Evolutionary conservation across 1,140 invertebrate species (phyloP), one percentile per base, ranked within the genome.

Genomic region (Acyrthosiphon pisum): DNA sequence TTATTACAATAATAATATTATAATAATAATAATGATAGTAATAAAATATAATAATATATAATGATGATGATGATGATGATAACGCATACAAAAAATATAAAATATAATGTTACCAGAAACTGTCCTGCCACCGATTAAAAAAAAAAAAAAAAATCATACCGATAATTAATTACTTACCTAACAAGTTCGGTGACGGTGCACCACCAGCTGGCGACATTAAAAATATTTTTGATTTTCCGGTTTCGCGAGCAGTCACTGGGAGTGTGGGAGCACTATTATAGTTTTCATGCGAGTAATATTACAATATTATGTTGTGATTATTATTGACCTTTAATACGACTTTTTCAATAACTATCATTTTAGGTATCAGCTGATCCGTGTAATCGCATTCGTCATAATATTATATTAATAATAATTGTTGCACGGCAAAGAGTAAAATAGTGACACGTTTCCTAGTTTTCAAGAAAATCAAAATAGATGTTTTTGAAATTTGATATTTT

Each of bases 221-320:
- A 68, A 68, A 76, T n/a, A n/a, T 76, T 76, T 76, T 76, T 76
- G 60, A 76, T 76, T 76, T 76, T 76, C 60, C 30, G n/a, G 60
- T 76, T n/a, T n/a, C 41, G 44, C 44, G 23, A 26, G 84, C 26
- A 30, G 60, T n/a, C n/a, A n/a, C 11, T 68, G 41, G 41, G 3
- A 4, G 56, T 26, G 26, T 26, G 60, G 0, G 60, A n/a, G 9
- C 83, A 23, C 83, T 3, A 22, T 14, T 86, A 86, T 23, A 37
- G 35, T 83, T 83, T 37, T 23, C 8, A 23, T 37, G 8, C 20
- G n/a, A 22, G 37, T 81, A 81, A 35, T 23, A 84, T 44, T 11
- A 30, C 8, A 26, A 84, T 44, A 84, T 44, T 84, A 44, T 84
- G 23, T 84, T 26, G 37, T 44, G 22, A 44, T 44, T 84, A 14